phyloP scores from a whole-genome alignment of 2,797 vertebrate genomes.

The Tachyglossus aculeatus region DNA sequence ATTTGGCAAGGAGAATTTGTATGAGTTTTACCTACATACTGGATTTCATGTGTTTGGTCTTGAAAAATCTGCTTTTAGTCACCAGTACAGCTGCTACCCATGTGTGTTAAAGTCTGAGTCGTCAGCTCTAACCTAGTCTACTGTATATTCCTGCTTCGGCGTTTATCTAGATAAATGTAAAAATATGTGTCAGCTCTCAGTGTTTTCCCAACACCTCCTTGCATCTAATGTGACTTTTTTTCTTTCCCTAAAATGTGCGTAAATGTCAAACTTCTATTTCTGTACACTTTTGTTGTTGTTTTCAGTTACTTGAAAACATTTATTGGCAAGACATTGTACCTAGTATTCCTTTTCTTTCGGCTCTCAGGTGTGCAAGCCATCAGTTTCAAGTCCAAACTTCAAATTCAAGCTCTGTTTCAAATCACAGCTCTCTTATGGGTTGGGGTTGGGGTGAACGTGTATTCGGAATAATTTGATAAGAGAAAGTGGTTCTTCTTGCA shows the following conservation, averaged over 20 bases:
- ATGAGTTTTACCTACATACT: too few species aligned
- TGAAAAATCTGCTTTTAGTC: too few species aligned
- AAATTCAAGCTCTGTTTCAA: slow-evolving; percentile 9
- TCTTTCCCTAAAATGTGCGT: neutral
- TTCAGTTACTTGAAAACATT: slow-evolving; percentile 21
- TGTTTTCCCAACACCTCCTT: neutral
- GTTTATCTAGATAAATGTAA: neutral
- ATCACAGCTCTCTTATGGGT: neutral
- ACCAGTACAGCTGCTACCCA: too few species aligned
- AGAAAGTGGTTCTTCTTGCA: slow-evolving; percentile 28
- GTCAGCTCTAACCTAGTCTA: too few species aligned
- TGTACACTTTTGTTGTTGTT: neutral
- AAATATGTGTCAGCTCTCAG: neutral
- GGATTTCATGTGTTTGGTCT: too few species aligned
- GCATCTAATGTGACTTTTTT: neutral
- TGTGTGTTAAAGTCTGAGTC: too few species aligned
- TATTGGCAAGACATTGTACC: neutral
- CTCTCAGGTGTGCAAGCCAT: neutral
- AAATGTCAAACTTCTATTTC: slow-evolving; percentile 2
- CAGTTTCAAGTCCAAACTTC: slow-evolving; percentile 9
- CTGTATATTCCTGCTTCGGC: neutral
- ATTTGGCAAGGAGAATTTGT: too few species aligned
- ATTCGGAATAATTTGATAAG: slow-evolving; percentile 24
- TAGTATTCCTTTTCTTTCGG: neutral
- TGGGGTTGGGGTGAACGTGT: neutral